phyloP scores from a whole-genome alignment of 2,113 vertebrate species.

The Synodontis membranacea region DNA sequence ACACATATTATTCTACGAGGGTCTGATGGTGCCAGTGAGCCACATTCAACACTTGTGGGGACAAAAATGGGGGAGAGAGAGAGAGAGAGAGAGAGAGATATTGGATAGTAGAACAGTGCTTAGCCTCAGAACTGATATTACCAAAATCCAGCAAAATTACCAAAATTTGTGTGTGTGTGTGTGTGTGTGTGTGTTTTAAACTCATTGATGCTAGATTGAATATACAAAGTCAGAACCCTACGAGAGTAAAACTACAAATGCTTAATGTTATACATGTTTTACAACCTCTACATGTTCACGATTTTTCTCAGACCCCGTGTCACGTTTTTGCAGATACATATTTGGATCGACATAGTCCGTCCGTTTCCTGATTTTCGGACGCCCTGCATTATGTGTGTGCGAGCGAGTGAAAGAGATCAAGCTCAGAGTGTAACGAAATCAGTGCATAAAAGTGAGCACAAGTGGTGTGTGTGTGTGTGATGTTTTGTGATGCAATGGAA shows the following conservation, averaged over 20 bases:
- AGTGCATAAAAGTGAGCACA: constrained; percentile 4
- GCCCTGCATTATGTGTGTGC: constrained; percentile 12
- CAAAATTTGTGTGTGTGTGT: neutral
- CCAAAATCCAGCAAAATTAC: neutral
- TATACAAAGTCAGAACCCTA: too few species aligned
- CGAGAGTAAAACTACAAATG: too few species aligned
- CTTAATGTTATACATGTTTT: neutral
- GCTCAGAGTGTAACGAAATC: neutral
- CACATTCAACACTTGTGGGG: constrained; percentile 9
- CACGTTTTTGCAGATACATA: neutral
- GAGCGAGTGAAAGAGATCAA: neutral
- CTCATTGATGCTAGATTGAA: too few species aligned
- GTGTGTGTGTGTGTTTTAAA: constrained; percentile 40
- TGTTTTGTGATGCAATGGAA: neutral
- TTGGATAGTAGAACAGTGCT: neutral
- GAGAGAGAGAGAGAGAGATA: neutral
- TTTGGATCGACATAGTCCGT: neutral
- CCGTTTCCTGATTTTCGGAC: neutral
- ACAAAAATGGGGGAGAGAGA: neutral
- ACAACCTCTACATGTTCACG: neutral
- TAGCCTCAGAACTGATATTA: neutral
- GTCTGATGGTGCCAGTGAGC: neutral
- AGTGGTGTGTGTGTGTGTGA: neutral
- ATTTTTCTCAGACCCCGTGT: neutral
- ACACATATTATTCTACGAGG: constrained; percentile 15